phyloP scores from a whole-genome alignment of 2,113 vertebrate species.

The Charina bottae region DNA sequence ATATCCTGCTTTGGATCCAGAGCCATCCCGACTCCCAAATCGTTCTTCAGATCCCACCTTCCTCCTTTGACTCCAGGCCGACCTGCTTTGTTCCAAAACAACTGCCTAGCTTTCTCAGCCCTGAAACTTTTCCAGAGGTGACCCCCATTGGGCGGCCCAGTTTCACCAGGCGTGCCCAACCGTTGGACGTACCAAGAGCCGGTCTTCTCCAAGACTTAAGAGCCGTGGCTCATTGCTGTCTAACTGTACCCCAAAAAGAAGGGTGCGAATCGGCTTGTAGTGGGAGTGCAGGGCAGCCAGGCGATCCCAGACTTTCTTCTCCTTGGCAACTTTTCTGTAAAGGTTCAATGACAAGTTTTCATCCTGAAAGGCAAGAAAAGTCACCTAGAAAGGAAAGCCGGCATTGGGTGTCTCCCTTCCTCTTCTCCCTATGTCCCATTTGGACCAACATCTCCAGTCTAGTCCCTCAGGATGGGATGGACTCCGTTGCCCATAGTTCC shows the following conservation, averaged over 20 bases:
- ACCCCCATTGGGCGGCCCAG: fast-evolving
- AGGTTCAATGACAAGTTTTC: conserved; percentile 80
- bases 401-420: neutral
- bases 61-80: neutral
- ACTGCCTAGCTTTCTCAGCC: neutral
- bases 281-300: conserved; percentile 86
- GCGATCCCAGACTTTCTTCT: conserved; percentile 76
- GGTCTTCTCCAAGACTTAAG: conserved; percentile 88
- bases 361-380: conserved; percentile 74
- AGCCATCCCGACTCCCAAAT: neutral
- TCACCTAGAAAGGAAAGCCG: neutral
- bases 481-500: too few relatives aligned
- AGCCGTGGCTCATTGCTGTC: conserved; percentile 83
- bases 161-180: neutral
- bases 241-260: conserved; percentile 86
- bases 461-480: too few relatives aligned
- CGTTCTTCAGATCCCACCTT: neutral
- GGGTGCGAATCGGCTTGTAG: conserved; percentile 83
- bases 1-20: neutral
- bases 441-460: too few relatives aligned
- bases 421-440: neutral
- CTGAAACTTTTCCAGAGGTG: neutral
- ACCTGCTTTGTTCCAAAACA: neutral
- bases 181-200: conserved; percentile 78
- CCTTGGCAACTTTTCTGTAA: conserved; percentile 64